A percentile compares a stretch with the other conserved stretches of the same genome.
phyloP scores from a whole-genome alignment of 2,113 vertebrate genomes.

The Amphiprion percula region DNA sequence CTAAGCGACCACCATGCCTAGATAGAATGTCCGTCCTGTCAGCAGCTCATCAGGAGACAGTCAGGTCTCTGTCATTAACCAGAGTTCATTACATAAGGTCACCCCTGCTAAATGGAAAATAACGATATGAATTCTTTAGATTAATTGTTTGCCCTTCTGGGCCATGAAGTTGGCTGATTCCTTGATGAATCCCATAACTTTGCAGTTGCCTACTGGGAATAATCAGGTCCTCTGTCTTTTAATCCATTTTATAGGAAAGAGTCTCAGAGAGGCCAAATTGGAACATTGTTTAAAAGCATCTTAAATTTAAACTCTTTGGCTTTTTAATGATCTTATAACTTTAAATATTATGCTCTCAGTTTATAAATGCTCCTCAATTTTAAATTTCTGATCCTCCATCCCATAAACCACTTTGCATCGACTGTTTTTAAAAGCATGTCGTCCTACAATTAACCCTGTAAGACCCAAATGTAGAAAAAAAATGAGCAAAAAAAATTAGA shows the following conservation, averaged over 20 bases:
- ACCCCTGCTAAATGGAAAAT: not conserved
- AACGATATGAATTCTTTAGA: constrained; percentile 1
- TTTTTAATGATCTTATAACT: not conserved
- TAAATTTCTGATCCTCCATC: too few species aligned
- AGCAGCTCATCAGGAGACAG: constrained; percentile 29
- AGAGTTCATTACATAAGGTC: constrained; percentile 21
- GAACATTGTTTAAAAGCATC: not conserved
- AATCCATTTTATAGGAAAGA: not conserved
- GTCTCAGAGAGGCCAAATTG: not conserved
- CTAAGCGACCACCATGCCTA: constrained; percentile 60
- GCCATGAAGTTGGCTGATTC: not conserved
- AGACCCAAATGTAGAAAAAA: too few species aligned
- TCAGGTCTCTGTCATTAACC: constrained; percentile 24
- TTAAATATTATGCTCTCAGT: not conserved
- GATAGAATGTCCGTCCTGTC: constrained; percentile 57
- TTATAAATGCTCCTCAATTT: too few species aligned
- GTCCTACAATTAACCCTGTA: too few species aligned
- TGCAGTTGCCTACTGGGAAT: not conserved
- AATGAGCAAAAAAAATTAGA: too few species aligned
- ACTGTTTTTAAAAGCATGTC: too few species aligned
- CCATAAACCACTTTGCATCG: not conserved
- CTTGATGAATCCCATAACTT: not conserved
- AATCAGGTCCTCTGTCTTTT: not conserved
- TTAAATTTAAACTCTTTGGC: not conserved
- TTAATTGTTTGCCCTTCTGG: not conserved